Percentiles rank a stretch among this genome's conserved stretches.
Conservation (phyloP, 2,113 vertebrate genomes). For the Aldabrachelys gigantea region DNA sequence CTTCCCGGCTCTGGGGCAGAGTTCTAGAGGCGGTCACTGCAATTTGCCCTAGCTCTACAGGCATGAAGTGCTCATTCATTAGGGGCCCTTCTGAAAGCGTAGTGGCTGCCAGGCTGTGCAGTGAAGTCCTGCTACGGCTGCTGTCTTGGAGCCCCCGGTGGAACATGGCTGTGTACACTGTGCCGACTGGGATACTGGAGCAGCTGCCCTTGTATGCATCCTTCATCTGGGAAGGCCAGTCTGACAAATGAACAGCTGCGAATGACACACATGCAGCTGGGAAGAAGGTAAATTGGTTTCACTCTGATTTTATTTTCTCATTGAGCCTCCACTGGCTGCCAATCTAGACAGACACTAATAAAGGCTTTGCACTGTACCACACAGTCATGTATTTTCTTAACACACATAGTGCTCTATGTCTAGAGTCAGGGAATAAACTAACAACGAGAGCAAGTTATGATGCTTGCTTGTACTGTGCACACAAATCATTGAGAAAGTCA, state of each 20-base stretch:
- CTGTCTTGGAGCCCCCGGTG: no score
- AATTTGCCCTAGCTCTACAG: accelerated
- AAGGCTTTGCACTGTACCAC: not conserved
- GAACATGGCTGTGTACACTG: not conserved
- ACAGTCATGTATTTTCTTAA: not conserved
- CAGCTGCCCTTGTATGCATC: not conserved
- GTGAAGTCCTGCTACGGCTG: not conserved
- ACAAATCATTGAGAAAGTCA: not conserved
- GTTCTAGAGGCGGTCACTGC: not conserved
- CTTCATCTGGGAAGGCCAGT: not conserved
- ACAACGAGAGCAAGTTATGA: not conserved
- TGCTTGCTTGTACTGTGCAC: constrained; percentile 22
- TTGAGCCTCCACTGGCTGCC: not conserved
- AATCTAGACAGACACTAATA: not conserved
- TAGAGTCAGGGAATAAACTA: not conserved
- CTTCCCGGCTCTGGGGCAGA: not conserved
- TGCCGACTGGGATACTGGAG: not conserved
- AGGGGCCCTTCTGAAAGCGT: not conserved
- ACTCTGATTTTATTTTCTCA: not conserved
- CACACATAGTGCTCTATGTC: accelerated
- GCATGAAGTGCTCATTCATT: not conserved
- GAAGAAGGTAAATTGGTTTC: accelerated
- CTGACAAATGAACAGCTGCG: not conserved
- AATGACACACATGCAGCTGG: not conserved
- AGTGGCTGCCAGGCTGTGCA: not conserved